Base-by-base conservation (phyloP, 2,797 vertebrate species). In the Enteromius trimaculatus region DNA sequence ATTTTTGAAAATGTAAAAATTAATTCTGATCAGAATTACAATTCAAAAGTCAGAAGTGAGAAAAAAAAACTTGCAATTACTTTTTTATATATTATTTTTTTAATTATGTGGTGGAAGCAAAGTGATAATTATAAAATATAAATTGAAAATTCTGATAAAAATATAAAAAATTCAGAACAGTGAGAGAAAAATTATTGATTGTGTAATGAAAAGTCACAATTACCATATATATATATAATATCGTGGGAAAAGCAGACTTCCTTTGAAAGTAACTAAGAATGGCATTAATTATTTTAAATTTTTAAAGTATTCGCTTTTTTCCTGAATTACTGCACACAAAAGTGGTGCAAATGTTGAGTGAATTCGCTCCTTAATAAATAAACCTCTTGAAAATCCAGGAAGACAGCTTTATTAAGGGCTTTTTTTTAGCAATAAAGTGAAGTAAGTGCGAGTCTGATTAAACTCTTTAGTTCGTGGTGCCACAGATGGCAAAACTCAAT, bases 401-500 rank as follows among this genome's bases (percentile, higher is more conserved):
- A 1, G 44, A 39, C 39, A 14, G 29, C 74, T 77, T 66, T 78
- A 60, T 79, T 79, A 74, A 79, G 64, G 78, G 39, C 31, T 81
- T 62, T 81, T 65, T 76, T 79, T n/a, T n/a, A 37, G 26, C 71
- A 75, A 75, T 69, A 75, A 79, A 76, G 62, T 64, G 44, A 62
- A 42, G 60, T 55, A 76, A 55, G 64, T 51, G 62, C 39, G 31
- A 81, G 60, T 80, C 75, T 86, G 79, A 86, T 83, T 85, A 82
- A 82, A 86, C 60, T 78, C 47, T 82, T 71, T 65, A 69, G 55
- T 75, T 79, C 60, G 53, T 55, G 74, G 77, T 69, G 77, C 77
- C 79, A 74, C 85, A 86, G 77, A 81, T 83, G 77, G 79, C 77
- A 68, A 77, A 47, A 68, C 83, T 79, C 69, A 69, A 78, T 86